Percentiles rank a stretch among this genome's conserved stretches.
Evolutionary conservation across 2,113 vertebrate species (phyloP).

Genomic region (Leuciscus idus): DNA sequence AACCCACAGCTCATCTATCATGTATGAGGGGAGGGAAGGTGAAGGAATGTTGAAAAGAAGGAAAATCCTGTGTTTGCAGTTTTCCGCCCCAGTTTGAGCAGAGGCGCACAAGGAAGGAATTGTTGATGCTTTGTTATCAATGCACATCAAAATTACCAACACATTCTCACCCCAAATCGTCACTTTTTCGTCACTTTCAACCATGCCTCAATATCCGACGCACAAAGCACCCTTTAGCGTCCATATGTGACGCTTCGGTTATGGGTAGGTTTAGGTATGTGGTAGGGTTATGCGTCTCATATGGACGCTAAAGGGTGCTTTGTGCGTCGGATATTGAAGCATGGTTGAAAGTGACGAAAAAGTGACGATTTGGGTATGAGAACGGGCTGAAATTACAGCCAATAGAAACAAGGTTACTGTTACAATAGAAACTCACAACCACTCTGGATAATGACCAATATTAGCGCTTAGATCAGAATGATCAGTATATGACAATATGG

Average conservation of each 20-base stretch:
- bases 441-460: background rate
- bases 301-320: no score
- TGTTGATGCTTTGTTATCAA: background rate
- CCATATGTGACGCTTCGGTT: no score
- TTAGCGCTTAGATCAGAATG: background rate
- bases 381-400: no score
- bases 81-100: background rate
- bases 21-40: conserved; percentile 29
- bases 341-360: no score
- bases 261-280: no score
- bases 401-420: background rate
- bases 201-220: no score
- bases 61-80: conserved; percentile 27
- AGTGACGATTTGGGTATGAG: no score
- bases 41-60: background rate
- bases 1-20: conserved; percentile 43
- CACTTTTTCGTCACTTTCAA: no score
- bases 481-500: background rate
- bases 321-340: no score
- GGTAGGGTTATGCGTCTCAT: no score
- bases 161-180: no score
- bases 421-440: background rate
- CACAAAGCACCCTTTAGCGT: no score
- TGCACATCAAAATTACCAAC: conserved; percentile 8
- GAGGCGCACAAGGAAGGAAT: background rate